phyloP scores from a whole-genome alignment of 2,888 invertebrate species.

The Lasiommata megera region DNA sequence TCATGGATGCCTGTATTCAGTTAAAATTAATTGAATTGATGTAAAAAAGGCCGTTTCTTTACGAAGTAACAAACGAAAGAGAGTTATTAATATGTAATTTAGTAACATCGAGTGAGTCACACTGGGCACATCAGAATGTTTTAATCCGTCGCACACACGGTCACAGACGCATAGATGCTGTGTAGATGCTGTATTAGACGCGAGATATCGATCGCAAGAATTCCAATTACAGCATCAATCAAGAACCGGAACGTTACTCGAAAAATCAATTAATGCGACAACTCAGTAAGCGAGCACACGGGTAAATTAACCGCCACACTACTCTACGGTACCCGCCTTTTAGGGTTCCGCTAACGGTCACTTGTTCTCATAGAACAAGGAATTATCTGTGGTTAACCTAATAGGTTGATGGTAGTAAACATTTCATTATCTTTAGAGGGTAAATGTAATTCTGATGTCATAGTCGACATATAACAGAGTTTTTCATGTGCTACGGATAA shows the following conservation, averaged over 20 bases:
- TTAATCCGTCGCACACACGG: slow-evolving; percentile 14
- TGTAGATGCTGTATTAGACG: not conserved
- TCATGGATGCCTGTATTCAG: too few relatives aligned
- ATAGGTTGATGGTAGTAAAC: too few relatives aligned
- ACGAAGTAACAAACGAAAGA: too few relatives aligned
- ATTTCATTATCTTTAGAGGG: too few relatives aligned
- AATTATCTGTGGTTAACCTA: too few relatives aligned
- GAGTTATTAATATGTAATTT: not conserved
- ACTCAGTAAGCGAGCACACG: slow-evolving; percentile 38
- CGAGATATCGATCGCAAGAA: slow-evolving; percentile 24
- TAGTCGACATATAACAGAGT: too few relatives aligned
- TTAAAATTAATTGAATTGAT: too few relatives aligned
- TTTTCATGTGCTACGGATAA: too few relatives aligned
- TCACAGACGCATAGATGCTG: not conserved
- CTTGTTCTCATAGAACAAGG: not conserved
- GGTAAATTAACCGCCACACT: slow-evolving; percentile 47
- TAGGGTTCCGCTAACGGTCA: not conserved
- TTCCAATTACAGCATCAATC: slow-evolving; percentile 30
- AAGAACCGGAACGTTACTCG: slow-evolving; percentile 22
- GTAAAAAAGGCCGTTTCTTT: too few relatives aligned
- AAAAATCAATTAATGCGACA: slow-evolving; percentile 41
- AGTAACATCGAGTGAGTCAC: slow-evolving; percentile 18
- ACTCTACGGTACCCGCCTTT: slow-evolving; percentile 42
- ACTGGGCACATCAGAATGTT: not conserved
- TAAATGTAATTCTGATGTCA: too few relatives aligned